Evolutionary conservation across 2,888 invertebrate species (phyloP), one percentile per base, ranked within the genome.

Genomic region (Artemia sp.): DNA sequence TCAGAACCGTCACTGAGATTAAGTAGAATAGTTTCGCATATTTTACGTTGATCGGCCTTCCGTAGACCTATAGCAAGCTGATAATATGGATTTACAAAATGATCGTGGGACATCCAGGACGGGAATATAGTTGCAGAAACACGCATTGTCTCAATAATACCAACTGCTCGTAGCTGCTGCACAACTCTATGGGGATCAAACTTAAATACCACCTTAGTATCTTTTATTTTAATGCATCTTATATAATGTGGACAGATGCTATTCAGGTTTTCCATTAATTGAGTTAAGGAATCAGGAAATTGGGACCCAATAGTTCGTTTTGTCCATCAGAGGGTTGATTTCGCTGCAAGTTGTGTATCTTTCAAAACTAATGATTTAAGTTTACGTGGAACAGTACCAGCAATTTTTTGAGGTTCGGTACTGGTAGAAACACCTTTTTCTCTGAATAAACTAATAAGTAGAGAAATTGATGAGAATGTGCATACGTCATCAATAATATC

Each of bases 91-190:
- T 19, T 19, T 19, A 19, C 19, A 19, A 19, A 19, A 19, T 19
- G 19, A 14, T 79, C 77, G 75, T 85, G 85, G 0, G 81, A 80
- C 0, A 84, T 82, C 84, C 84, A 79, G 5, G 85, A 84, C 0
- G 98, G 98, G 77, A 94, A 98, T 0, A 98, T 98, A 12, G 97
- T 96, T 0, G 97, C 94, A 24, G 95, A 96, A 78, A 98, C 95
- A 69, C 97, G 82, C 19, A 98, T 94, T 0, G 98, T 98, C 79
- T 98, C 98, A 71, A 98, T 79, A 0, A 98, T 98, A 71, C 98
- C 98, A 77, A 97, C 98, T 0, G 98, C 98, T 74, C 98, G 82
- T 68, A 95, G 79, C 77, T 94, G 94, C 76, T 92, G 90, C 0
- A 93, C 90, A 38, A 91, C 92, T 74, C 93, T 82, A 12, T 86